Base-by-base conservation (phyloP, 2,113 vertebrate species). In the Cichladusa arquata region DNA sequence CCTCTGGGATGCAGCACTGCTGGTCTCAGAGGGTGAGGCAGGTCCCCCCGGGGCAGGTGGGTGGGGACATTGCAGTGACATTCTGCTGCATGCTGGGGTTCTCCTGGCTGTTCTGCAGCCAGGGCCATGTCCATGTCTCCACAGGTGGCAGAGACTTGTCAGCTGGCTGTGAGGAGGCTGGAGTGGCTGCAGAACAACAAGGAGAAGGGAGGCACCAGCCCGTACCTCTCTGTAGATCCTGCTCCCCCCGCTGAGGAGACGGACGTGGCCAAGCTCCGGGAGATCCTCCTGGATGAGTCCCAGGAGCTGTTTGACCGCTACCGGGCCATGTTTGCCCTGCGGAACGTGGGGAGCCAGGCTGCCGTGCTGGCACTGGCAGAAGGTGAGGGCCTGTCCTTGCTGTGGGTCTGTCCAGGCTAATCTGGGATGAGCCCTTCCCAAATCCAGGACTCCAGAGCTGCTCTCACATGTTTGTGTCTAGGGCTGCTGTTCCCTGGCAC, bases 81-180 rank as follows among this genome's bases (percentile, higher is more conserved):
- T 33, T 45, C 18, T 53, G 50, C 48, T 20, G 22, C 0, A 7
- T 67, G 23, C 31, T 44, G 51, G 29, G 40, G 0, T 33, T 62
- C 33, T n/a, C 18, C 38, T 25, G 33, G 54, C 72, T 1, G 0
- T 42, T 57, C 17, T 2, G 0, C 36, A 60, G 45, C 40, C 34
- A 8, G 26, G 31, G 48, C 53, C 0, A 0, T 74, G 51, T 71
- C 8, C 8, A 12, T 0, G 0, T 67, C 23, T 44, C 18, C 2
- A 2, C 93, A 99, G 99, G 99, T 99, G 36, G 99, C 99, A 0
- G 99, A 99, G 96, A 99, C 99, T 0, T 99, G 99, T 93, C 99
- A 99, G 97, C 84, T 99, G 94, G 99, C 99, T 0, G 93, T 99
- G 13, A 95, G 51, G 73, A 98, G 99, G 33, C 81, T 99, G 53